Evolutionary conservation across 2,888 invertebrate genomes (phyloP).

Genomic region (Ceramica pisi): DNA sequence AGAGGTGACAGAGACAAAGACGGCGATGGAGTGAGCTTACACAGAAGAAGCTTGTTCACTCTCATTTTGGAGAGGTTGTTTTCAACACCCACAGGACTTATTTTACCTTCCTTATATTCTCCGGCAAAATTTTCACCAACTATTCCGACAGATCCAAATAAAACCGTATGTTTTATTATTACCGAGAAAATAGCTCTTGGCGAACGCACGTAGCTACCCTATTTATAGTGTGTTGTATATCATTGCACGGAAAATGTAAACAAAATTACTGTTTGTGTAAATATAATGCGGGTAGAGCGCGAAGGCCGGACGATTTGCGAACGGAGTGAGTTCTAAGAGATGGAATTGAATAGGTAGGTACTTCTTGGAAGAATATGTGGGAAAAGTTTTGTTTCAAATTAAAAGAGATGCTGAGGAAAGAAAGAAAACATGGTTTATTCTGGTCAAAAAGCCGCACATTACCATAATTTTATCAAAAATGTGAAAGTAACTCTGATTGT

Average conservation of each 20-base stretch:
- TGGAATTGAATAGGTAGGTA: slow-evolving; percentile 4
- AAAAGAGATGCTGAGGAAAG: too few species aligned
- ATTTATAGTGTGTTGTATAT: slow-evolving; percentile 78
- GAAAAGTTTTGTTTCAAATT: too few species aligned
- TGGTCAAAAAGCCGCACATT: too few species aligned
- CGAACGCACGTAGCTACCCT: slow-evolving; percentile 68
- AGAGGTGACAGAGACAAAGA: too few species aligned
- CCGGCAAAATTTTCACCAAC: slow-evolving; percentile 22
- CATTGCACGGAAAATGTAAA: slow-evolving; percentile 81
- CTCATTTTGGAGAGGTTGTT: too few species aligned
- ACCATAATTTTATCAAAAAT: too few species aligned
- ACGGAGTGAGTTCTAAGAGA: slow-evolving; percentile 47
- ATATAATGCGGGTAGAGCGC: slow-evolving; percentile 68
- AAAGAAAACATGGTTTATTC: too few species aligned
- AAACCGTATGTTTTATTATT: slow-evolving; percentile 69
- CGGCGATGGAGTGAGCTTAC: too few species aligned
- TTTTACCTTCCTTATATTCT: slow-evolving; percentile 1
- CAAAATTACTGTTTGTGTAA: slow-evolving; percentile 81
- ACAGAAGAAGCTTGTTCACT: too few species aligned
- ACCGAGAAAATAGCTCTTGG: slow-evolving; percentile 72
- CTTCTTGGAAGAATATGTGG: neutral
- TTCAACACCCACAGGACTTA: neutral
- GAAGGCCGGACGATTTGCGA: slow-evolving; percentile 63
- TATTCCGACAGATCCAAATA: slow-evolving; percentile 55
- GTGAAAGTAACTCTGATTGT: too few species aligned